phyloP scores from a whole-genome alignment of 2,888 invertebrate genomes.

The Plebejus melissa region DNA sequence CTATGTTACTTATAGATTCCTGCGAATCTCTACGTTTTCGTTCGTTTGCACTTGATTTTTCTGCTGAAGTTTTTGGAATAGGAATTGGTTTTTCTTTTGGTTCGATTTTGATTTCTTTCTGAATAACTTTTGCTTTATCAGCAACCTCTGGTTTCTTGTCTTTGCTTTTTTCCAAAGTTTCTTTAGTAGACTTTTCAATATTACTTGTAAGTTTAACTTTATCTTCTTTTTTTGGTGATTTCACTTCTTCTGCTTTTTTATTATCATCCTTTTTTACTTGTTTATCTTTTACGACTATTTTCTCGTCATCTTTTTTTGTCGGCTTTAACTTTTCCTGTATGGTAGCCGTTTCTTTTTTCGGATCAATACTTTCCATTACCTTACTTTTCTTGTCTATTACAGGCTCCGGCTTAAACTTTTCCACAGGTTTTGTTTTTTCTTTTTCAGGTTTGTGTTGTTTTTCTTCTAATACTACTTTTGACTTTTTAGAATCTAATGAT shows the following conservation, averaged over 20 bases:
- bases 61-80: neutral
- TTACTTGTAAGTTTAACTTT: constrained; percentile 28
- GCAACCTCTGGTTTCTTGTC: constrained; percentile 29
- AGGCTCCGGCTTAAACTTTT: neutral
- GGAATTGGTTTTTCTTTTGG: neutral
- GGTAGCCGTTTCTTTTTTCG: neutral
- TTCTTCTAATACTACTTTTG: neutral
- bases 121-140: constrained; percentile 17
- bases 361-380: neutral
- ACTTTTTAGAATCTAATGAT: neutral
- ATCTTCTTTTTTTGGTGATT: constrained; percentile 28
- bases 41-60: neutral
- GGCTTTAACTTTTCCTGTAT: neutral
- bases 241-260: constrained; percentile 31
- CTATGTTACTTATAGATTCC: constrained; percentile 13
- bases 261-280: constrained; percentile 30
- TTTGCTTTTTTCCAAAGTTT: constrained; percentile 23
- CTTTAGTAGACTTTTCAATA: constrained; percentile 22
- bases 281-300: constrained; percentile 25
- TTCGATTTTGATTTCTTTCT: constrained; percentile 8
- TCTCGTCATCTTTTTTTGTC: constrained; percentile 23
- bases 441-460: constrained; percentile 4
- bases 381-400: neutral
- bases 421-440: neutral
- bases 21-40: neutral